Base-by-base conservation (phyloP, 1,140 invertebrate genomes). In the Panagrolaimus sp. region DNA sequence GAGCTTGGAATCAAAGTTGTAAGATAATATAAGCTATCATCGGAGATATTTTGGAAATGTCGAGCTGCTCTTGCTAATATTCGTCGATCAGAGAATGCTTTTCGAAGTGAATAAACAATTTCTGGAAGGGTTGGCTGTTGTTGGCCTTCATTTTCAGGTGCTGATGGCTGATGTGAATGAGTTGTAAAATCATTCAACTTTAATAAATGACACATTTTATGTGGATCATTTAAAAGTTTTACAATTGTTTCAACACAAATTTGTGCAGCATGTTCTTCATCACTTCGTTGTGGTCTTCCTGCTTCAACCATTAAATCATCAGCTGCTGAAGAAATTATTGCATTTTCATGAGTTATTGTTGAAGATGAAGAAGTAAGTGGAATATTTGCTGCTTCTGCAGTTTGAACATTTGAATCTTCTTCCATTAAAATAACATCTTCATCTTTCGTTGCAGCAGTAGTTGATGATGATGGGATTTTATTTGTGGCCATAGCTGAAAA, bases 1-100 rank as follows among this genome's bases (percentile, higher is more conserved):
- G 21, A 58, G 5, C 1, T 21, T 0, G 52, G 52, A 28, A 58
- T 26, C 14, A 58, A 12, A 12, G 52, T 26, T 28, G 14, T n/a
- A 12, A 58, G 17, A 8, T 58, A 26, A 28, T 58, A 58, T 21
- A 58, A 28, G 5, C 28, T 28, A 28, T 58, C 52, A 28, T 58
- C 52, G 4, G 28, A 14, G 17, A 58, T 26, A 17, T 21, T 58
- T 58, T 58, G 52, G 17, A 58, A 58, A 58, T 58, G 52, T 21
- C 52, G 15, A 21, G 28, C 52, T 26, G 52, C 52, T 58, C 52
- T 21, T 12, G 21, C 14, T 28, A 58, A 21, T 12, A 58, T n/a
- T 12, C 14, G 14, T 21, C 21, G 52, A 58, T 58, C 28, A 10
- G 52, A 58, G 21, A 58, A 24, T 26, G 52, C 52, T 26, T 28